Evolutionary conservation across 1,140 invertebrate genomes (phyloP).

Genomic region (Drosophila sulfurigaster): DNA sequence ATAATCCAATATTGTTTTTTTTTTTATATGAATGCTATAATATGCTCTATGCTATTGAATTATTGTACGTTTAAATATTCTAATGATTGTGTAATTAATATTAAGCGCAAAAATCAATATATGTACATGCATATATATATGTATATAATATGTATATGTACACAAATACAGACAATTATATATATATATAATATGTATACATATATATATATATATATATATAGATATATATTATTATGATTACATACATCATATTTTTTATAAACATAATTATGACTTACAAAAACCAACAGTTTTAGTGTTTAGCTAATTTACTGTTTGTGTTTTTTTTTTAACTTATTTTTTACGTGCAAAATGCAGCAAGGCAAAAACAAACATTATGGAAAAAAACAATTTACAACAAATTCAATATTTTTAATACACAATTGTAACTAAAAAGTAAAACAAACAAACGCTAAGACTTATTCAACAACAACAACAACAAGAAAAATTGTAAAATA

Average conservation of each 20-base stretch:
- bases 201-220: slow-evolving; percentile 51
- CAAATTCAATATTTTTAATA: slow-evolving; percentile 78
- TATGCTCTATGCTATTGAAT: slow-evolving; percentile 44
- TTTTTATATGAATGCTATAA: slow-evolving; percentile 35
- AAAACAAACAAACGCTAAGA: slow-evolving; percentile 71
- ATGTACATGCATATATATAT: slow-evolving; percentile 42
- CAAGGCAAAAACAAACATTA: slow-evolving; percentile 31
- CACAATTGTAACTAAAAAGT: slow-evolving; percentile 64
- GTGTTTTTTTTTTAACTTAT: slow-evolving; percentile 70
- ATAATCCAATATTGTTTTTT: slow-evolving; percentile 60
- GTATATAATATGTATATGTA: slow-evolving; percentile 30
- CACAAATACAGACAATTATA: slow-evolving; percentile 11
- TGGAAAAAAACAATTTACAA: slow-evolving; percentile 43
- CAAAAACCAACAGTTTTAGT: slow-evolving; percentile 61
- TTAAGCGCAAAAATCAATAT: slow-evolving; percentile 34
- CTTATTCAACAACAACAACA: slow-evolving; percentile 64
- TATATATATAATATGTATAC: slow-evolving; percentile 34
- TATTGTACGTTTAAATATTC: slow-evolving; percentile 46
- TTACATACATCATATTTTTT: slow-evolving; percentile 73
- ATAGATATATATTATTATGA: slow-evolving; percentile 38
- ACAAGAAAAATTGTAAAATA: slow-evolving; percentile 70
- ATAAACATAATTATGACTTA: slow-evolving; percentile 52
- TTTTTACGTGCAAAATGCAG: slow-evolving; percentile 60
- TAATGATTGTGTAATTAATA: slow-evolving; percentile 47
- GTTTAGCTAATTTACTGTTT: slow-evolving; percentile 71